Evolutionary conservation across 1,140 invertebrate species (phyloP), one percentile per base, ranked within the genome.

Genomic region (Eubasilissa regina): DNA sequence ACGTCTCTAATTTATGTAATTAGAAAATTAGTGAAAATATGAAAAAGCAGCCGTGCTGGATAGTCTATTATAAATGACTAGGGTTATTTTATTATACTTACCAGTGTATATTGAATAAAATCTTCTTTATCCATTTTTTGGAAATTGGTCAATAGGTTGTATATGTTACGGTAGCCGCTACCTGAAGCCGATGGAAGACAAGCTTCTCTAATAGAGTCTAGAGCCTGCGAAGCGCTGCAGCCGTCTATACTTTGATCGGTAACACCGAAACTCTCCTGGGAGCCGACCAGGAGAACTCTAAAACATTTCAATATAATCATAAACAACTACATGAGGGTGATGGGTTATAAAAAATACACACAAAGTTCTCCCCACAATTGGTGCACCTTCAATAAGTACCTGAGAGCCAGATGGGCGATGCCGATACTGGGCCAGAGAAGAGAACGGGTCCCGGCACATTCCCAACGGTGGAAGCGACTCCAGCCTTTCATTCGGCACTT

Each of bases 381-480:
- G n/a, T n/a, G n/a, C n/a, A n/a, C n/a, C 6, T 35, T 6, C 25
- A 35, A 35, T 10, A 66, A 70, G n/a, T 48, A 90, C 87, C 94
- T 91, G 47, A 95, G 84, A 75, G 93, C 93, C 62, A 96, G 89
- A 87, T 96, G 94, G 43, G 92, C 94, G 81, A 96, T 94, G 9
- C 95, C 95, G 62, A 96, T 90, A 64, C 91, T 91, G 48, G 90
- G 87, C 86, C 93, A 92, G 74, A 94, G 86, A 45, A 89, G 87
- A 47, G 93, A 89, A 83, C 90, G 88, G 81, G 91, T 90, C 19
- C 91, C 92, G 60, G 87, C 84, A 85, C 95, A 97, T 88, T 97
- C 95, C 91, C 91, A 94, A 78, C 90, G 87, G 86, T 97, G 95
- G 86, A 92, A 93, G 15, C 84, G 85, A 0, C 86, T 80, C 90